A percentile compares a stretch with the other conserved stretches of the same genome.
Evolutionary conservation across 2,797 vertebrate species (phyloP).

Genomic region (Pteropus rufus): DNA sequence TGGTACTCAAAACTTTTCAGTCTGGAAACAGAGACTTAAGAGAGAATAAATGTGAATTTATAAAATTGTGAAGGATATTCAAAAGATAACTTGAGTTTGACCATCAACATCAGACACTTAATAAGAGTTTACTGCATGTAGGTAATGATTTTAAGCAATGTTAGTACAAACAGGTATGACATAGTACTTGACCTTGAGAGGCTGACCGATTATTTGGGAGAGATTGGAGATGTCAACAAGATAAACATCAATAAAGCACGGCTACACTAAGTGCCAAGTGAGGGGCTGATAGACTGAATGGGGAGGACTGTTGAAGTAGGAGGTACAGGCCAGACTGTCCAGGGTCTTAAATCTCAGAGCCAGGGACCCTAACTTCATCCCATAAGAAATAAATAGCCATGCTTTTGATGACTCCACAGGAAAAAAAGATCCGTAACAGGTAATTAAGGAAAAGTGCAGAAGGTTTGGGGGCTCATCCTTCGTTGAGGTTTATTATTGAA

Average conservation of each 20-base stretch:
- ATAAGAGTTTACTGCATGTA: not conserved
- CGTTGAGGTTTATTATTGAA: not conserved
- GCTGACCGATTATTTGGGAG: conserved; percentile 21
- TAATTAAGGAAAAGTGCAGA: conserved; percentile 30
- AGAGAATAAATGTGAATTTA: not conserved
- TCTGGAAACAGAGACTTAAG: conserved; percentile 5
- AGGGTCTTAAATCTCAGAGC: conserved; percentile 3
- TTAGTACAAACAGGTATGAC: not conserved
- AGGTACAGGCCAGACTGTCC: not conserved
- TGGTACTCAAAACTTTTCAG: not conserved
- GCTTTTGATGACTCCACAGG: conserved; percentile 23
- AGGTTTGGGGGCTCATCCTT: not conserved
- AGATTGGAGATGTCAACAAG: conserved; percentile 32
- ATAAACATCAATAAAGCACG: conserved; percentile 2
- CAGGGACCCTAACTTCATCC: not conserved
- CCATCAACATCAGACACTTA: conserved; percentile 38
- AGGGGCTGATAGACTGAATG: not conserved
- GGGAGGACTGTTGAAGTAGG: not conserved
- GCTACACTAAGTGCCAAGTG: not conserved
- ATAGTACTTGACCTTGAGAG: not conserved
- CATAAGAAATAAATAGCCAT: not conserved
- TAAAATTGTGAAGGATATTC: conserved; percentile 15
- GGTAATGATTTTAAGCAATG: conserved; percentile 33
- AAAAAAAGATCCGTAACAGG: not conserved
- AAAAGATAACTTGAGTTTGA: not conserved